Base-by-base conservation (phyloP, 2,888 invertebrate species). In the Dromius quadrimaculatus region DNA sequence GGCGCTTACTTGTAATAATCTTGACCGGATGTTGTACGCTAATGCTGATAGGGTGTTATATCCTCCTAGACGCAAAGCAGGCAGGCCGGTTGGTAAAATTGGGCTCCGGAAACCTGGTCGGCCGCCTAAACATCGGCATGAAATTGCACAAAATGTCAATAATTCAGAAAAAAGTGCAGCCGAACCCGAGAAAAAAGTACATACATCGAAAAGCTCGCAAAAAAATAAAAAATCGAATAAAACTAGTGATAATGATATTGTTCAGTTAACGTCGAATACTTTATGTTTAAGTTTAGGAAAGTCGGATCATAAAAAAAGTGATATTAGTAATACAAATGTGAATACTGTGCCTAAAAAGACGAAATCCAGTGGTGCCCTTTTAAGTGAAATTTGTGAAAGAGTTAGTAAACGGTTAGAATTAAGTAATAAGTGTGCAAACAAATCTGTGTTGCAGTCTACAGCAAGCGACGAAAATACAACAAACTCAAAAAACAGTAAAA, bases 41-140 rank as follows among this genome's bases (percentile, higher is more conserved):
- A 85, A 85, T 71, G 90, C 91, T 0, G 92, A 92, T 76, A 85
- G 91, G 74, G 91, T 92, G 1, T 81, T 92, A 9, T 92, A 92
- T 82, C 92, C 92, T 0, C 92, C 92, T 0, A 87, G 92, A 71
- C 86, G 91, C 73, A 92, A 90, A 81, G 90, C 88, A 41, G 90
- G 91, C 0, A 84, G 91, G 72, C 89, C 90, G 64, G 87, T 88
- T 8, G 82, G 83, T 74, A 82, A 77, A 71, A 84, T 84, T 61
- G 80, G 79, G 78, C 77, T 85, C 1, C 87, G 81, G 74, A 83
- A 85, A 5, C 85, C 86, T 0, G 86, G 86, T 1, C 81, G 86
- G 78, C 85, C 85, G 2, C 80, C 81, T 0, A 83, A 83, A 76
- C 73, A 78, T 47, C 79, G 78, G 74, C 65, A 72, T 28, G 57